Evolutionary conservation across 2,113 vertebrate species (phyloP).

Genomic region (Cricetomys ansorgei): DNA sequence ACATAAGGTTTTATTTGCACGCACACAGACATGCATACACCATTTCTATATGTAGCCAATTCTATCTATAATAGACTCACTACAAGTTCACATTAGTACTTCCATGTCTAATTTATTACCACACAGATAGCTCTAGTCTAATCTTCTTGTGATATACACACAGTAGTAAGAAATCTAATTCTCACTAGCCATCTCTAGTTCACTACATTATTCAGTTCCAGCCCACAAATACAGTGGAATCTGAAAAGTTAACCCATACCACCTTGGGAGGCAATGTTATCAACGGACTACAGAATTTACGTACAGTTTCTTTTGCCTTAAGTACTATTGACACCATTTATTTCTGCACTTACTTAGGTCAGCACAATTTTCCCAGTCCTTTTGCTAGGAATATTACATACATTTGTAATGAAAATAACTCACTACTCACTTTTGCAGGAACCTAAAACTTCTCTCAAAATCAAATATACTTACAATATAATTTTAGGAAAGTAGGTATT

Average conservation of each 20-base stretch:
- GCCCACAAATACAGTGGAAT: not conserved
- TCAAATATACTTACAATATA: not conserved
- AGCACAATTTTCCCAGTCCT: not conserved
- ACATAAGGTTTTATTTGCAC: not conserved
- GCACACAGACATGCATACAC: not conserved
- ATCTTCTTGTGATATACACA: not conserved
- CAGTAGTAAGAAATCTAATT: not conserved
- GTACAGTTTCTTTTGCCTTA: not conserved
- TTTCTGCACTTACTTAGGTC: not conserved
- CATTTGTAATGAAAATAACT: not conserved
- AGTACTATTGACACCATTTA: not conserved
- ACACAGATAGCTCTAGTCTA: not conserved
- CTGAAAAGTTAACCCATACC: not conserved
- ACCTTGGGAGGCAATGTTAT: not conserved
- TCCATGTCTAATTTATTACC: not conserved
- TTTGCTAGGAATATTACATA: not conserved
- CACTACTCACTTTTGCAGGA: not conserved
- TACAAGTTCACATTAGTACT: not conserved
- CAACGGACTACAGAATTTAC: not conserved
- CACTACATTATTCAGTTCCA: not conserved
- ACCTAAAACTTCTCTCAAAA: not conserved
- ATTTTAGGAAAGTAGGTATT: not conserved
- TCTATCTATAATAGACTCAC: not conserved
- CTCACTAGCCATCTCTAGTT: not conserved
- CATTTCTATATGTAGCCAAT: too few relatives aligned